Base-by-base conservation (phyloP, 2,113 vertebrate species). In the Sebastes fasciatus region DNA sequence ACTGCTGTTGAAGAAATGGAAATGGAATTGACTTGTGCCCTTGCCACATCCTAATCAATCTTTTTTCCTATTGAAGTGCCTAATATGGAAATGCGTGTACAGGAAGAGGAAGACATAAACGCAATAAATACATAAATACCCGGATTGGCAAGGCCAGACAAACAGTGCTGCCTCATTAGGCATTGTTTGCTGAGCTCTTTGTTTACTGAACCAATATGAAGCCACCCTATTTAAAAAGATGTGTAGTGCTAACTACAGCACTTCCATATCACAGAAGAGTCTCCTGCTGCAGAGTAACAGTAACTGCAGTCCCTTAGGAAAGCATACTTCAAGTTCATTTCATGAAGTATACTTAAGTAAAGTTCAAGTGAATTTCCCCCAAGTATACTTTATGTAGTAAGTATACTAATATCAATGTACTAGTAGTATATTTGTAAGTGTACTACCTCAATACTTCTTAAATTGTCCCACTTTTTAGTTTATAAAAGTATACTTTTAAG, bases 1-100 rank as follows among this genome's bases (percentile, higher is more conserved):
- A 69, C 65, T 61, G 77, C 69, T 75, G 77, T 71, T 58, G 65
- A 81, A 85, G 82, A 89, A 71, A 55, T 43, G 81, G 71, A 91
- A 88, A 89, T 76, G 71, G 74, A 85, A 88, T 79, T 83, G 77
- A 90, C 83, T 78, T 77, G 34, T 63, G 78, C 82, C 76, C 74
- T 71, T 51, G 16, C 82, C 67, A 88, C 80, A 82, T 86, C 65
- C 77, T 62, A 70, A 85, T 88, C 78, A 78, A 83, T 86, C 66
- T 61, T 48, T 80, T 74, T 62, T 26, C 70, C 58, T 54, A 82
- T 75, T 84, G 85, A 80, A 78, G 81, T 83, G 64, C 58, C 45
- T 72, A 80, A 77, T 84, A 85, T 82, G 57, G 79, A 82, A 88
- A 81, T 70, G 17, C 46, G 55, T 55, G 45, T 63, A 79, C 68